Conservation (phyloP, 2,113 vertebrate genomes). For the crab-eating macaque (Macaca fascicularis) region DNA sequence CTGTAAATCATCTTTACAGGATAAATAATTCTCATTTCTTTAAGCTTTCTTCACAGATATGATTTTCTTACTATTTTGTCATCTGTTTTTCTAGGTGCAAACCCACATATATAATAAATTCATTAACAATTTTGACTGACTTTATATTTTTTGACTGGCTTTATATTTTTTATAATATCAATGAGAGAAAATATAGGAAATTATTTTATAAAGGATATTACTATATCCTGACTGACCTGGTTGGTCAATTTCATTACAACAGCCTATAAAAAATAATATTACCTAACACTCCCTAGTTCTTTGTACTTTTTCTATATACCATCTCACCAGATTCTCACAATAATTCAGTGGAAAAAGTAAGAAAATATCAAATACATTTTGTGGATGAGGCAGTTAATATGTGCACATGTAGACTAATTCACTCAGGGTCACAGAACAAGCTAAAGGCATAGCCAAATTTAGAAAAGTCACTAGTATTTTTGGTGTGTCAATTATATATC, state of each 20-base stretch:
- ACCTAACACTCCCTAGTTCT: not conserved
- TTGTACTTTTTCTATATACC: not conserved
- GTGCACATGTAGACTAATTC: not conserved
- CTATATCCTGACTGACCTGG: not conserved
- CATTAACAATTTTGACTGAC: conserved; percentile 14
- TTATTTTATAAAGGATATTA: conserved; percentile 39
- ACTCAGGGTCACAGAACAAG: not conserved
- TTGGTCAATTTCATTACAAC: not conserved
- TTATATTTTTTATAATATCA: not conserved
- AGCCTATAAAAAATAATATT: not conserved
- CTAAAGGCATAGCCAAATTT: not conserved
- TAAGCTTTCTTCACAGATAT: not conserved
- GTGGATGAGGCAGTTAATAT: not conserved
- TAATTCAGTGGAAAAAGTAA: not conserved
- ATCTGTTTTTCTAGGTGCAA: conserved; percentile 47
- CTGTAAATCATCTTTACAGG: conserved; percentile 58
- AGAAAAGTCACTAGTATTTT: not conserved
- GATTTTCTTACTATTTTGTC: not conserved
- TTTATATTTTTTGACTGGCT: conserved; percentile 28
- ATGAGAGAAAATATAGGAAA: conserved; percentile 28
- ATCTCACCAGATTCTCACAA: not conserved
- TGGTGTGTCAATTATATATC: not conserved
- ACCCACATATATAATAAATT: not conserved
- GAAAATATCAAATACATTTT: not conserved
- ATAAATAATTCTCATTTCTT: conserved; percentile 37